phyloP scores from a whole-genome alignment of 1,140 invertebrate species.

The Aphelenchoides fujianensis region DNA sequence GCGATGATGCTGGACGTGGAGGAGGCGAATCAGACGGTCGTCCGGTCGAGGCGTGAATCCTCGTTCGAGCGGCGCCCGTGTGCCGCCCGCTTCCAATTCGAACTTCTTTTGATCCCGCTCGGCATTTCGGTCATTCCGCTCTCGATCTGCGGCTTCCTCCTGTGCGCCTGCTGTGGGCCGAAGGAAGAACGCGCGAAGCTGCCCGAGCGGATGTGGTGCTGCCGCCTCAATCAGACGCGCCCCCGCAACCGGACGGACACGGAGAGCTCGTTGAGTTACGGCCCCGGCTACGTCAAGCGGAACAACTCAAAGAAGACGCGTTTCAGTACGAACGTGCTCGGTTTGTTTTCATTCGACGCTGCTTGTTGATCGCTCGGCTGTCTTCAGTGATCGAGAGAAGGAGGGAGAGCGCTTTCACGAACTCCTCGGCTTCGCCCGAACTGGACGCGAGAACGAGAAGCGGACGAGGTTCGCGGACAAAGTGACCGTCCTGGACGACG shows the following conservation, averaged over 20 bases:
- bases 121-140: constrained; percentile 48
- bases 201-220: constrained; percentile 24
- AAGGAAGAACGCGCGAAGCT: constrained; percentile 43
- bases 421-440: neutral
- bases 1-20: neutral
- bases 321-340: constrained; percentile 8
- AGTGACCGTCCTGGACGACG: neutral
- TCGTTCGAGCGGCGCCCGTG: constrained; percentile 2
- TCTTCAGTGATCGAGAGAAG: constrained; percentile 28
- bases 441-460: neutral
- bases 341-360: neutral
- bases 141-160: constrained; percentile 33
- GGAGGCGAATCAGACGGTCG: neutral
- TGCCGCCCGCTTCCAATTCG: constrained; percentile 29
- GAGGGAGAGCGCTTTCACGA: constrained; percentile 9
- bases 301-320: constrained; percentile 40
- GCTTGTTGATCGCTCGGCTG: neutral
- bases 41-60: constrained; percentile 9
- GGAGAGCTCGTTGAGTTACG: constrained; percentile 38
- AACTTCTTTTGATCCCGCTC: constrained; percentile 45
- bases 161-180: constrained; percentile 44
- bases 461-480: neutral
- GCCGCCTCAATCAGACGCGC: neutral
- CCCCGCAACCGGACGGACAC: constrained; percentile 10
- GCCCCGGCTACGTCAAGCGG: constrained; percentile 41